A percentile compares a stretch with the other conserved stretches of the same genome.
These are phyloP conservation scores for Benitochromis conjunctus DNA, from an alignment of 2,113 vertebrate species.

Conservation along the genomic window DNA sequence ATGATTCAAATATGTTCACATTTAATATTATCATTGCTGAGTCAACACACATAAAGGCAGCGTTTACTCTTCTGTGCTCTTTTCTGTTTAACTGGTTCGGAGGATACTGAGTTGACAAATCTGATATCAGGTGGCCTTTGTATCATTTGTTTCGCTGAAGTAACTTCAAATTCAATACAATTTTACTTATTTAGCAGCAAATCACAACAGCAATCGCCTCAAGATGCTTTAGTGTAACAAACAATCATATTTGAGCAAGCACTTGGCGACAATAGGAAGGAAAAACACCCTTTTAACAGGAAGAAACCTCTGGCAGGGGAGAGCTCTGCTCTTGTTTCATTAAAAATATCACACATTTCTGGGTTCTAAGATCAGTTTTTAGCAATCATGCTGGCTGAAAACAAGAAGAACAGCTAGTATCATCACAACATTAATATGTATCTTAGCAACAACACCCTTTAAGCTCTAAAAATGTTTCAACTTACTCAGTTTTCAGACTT, in stretches of 20 bases:
- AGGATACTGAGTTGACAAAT: background rate
- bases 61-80: background rate
- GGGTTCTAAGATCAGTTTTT: background rate
- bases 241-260: background rate
- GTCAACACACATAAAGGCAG: background rate
- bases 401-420: background rate
- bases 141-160: background rate
- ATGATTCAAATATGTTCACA: background rate
- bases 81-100: background rate
- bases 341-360: background rate
- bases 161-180: background rate
- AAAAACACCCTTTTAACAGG: background rate
- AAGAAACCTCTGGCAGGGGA: background rate
- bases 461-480: background rate
- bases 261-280: background rate
- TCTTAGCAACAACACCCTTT: background rate
- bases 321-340: background rate
- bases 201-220: background rate
- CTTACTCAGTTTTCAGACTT: background rate
- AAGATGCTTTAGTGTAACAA: background rate
- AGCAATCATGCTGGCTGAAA: background rate
- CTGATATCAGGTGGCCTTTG: background rate
- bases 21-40: background rate
- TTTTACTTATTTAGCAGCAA: background rate
- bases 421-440: too few relatives aligned